Conservation (phyloP, 2,113 vertebrate species). For the Polypterus bichir region DNA sequence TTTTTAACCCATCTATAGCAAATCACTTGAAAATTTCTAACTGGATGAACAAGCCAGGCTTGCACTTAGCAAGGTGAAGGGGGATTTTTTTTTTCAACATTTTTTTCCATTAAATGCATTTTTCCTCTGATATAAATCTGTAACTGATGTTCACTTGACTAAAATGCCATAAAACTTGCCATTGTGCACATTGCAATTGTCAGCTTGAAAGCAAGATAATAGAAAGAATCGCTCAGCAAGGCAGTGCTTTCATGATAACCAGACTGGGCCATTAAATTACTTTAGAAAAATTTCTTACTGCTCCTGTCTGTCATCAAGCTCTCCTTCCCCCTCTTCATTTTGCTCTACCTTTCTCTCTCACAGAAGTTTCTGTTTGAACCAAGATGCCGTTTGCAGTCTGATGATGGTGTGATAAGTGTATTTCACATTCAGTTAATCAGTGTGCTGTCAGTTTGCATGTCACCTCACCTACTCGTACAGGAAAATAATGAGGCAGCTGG, state of each 20-base stretch:
- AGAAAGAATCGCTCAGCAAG: conserved; percentile 14
- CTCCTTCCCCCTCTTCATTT: neutral
- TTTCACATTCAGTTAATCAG: conserved; percentile 25
- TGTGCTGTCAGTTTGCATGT: conserved; percentile 23
- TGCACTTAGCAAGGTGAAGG: too few relatives aligned
- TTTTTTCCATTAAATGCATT: conserved; percentile 8
- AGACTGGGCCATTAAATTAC: conserved; percentile 11
- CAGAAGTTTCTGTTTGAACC: neutral
- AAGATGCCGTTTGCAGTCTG: conserved; percentile 10
- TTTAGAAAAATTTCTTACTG: conserved; percentile 6
- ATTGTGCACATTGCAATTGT: neutral
- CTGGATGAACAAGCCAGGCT: too few relatives aligned
- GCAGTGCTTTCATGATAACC: conserved; percentile 9
- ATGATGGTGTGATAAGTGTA: conserved; percentile 20
- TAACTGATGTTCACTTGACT: conserved; percentile 16
- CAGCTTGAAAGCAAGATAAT: conserved; percentile 16
- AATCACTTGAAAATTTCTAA: too few relatives aligned
- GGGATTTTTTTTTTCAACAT: too few relatives aligned
- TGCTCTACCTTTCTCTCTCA: neutral
- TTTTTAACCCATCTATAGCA: too few relatives aligned
- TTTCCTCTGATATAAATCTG: conserved; percentile 8
- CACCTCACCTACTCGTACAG: conserved; percentile 20
- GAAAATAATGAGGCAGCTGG: conserved; percentile 17
- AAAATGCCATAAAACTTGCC: conserved; percentile 14
- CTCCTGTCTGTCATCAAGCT: neutral